Conservation (phyloP, 2,797 vertebrate genomes). For the Halcyon leucocephala region DNA sequence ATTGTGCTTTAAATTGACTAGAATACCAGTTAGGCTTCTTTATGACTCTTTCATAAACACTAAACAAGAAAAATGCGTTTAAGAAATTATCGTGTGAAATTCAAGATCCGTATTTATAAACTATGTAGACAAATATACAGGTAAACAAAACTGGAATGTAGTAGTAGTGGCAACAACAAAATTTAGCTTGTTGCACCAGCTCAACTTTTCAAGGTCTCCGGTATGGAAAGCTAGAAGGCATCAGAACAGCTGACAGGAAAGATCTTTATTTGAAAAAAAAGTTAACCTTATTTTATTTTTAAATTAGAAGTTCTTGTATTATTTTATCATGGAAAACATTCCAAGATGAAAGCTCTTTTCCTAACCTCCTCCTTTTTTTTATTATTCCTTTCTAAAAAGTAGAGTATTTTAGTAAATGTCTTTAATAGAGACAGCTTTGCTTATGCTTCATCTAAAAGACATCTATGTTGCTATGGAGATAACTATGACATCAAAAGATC, state of each 20-base stretch:
- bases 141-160: not conserved
- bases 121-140: not conserved
- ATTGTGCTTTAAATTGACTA: not conserved
- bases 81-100: not conserved
- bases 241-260: not conserved
- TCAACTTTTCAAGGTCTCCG: not conserved
- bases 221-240: not conserved
- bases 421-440: constrained; percentile 3
- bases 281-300: not conserved
- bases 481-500: constrained; percentile 24
- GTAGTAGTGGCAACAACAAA: constrained; percentile 28
- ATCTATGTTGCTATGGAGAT: not conserved
- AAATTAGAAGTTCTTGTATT: not conserved
- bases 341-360: not conserved
- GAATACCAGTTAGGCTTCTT: not conserved
- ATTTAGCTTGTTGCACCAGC: constrained; percentile 19
- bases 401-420: not conserved
- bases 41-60: not conserved
- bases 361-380: not conserved
- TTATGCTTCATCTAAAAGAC: constrained; percentile 16
- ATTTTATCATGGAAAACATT: not conserved
- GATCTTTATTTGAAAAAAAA: not conserved
- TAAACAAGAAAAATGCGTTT: not conserved
- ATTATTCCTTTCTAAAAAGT: not conserved
- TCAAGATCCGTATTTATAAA: not conserved